phyloP scores from a whole-genome alignment of 2,113 vertebrate species.

The Naja naja region DNA sequence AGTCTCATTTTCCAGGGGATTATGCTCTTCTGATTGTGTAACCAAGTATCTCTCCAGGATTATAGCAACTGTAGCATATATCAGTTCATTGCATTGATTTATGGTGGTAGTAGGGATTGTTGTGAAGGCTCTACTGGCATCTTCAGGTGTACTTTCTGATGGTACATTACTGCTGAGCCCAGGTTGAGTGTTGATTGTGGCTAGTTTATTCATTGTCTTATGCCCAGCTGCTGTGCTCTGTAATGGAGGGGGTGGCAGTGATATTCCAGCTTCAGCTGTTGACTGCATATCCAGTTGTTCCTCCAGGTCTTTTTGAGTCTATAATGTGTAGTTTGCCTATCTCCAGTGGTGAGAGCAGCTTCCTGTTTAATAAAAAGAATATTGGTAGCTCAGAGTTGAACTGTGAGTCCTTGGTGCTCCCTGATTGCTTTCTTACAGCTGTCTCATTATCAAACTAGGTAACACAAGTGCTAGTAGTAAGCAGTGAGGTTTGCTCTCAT shows the following conservation, averaged over 20 bases:
- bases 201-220: not conserved
- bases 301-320: not conserved
- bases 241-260: not conserved
- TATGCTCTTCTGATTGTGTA: not conserved
- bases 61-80: not conserved
- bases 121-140: not conserved
- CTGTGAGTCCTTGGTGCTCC: too few relatives aligned
- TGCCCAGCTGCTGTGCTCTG: not conserved
- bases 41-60: not conserved
- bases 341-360: not conserved
- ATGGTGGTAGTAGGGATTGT: not conserved
- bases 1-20: not conserved
- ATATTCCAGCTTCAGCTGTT: not conserved
- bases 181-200: not conserved
- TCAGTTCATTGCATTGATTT: not conserved
- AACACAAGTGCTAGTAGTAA: too few relatives aligned
- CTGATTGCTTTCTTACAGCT: too few relatives aligned
- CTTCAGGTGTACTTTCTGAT: not conserved
- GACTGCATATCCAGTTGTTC: not conserved
- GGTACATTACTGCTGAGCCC: too few relatives aligned
- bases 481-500: too few relatives aligned
- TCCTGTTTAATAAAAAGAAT: too few relatives aligned
- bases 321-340: not conserved
- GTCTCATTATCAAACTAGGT: too few relatives aligned
- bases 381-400: too few relatives aligned